Percentiles rank a stretch among this genome's conserved stretches.
Conservation (phyloP, 2,113 vertebrate species). For the Rousettus leschenaultii region DNA sequence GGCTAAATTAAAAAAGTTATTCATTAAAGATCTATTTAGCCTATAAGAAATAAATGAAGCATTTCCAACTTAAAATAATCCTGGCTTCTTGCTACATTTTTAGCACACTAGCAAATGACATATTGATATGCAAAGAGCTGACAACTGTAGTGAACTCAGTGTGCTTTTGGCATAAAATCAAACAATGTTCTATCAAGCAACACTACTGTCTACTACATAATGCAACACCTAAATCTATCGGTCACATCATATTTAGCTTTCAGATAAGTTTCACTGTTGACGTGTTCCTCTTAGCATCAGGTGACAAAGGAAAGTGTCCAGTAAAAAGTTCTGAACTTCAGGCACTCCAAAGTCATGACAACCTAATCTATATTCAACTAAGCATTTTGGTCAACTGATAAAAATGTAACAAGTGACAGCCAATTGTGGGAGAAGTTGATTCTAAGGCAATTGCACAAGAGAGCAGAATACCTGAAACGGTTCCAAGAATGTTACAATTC, state of each 20-base stretch:
- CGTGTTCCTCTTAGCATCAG: slow-evolving; percentile 43
- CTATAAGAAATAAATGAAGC: slow-evolving; percentile 52
- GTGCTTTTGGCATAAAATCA: slow-evolving; percentile 52
- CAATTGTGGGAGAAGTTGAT: not conserved
- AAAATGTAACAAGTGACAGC: slow-evolving; percentile 46
- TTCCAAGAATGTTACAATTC: not conserved
- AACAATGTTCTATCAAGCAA: slow-evolving; percentile 51
- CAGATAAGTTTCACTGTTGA: slow-evolving; percentile 52
- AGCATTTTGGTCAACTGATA: slow-evolving; percentile 22
- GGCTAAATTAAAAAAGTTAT: slow-evolving; percentile 54
- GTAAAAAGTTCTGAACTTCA: slow-evolving; percentile 47
- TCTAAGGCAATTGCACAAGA: not conserved
- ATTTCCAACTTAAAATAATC: slow-evolving; percentile 69
- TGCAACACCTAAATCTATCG: slow-evolving; percentile 60
- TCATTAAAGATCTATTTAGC: slow-evolving; percentile 57
- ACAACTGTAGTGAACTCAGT: slow-evolving; percentile 32
- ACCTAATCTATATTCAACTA: slow-evolving; percentile 24
- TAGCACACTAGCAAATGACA: slow-evolving; percentile 57
- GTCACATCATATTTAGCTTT: slow-evolving; percentile 46
- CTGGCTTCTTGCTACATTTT: slow-evolving; percentile 46
- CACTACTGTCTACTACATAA: slow-evolving; percentile 32
- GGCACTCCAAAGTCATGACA: slow-evolving; percentile 32
- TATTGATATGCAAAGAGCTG: not conserved
- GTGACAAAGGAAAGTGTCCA: slow-evolving; percentile 62
- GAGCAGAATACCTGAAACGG: not conserved